Percentiles rank a stretch among this genome's conserved stretches.
phyloP scores from a whole-genome alignment of 2,888 invertebrate genomes.

The Chymomyza amoena region DNA sequence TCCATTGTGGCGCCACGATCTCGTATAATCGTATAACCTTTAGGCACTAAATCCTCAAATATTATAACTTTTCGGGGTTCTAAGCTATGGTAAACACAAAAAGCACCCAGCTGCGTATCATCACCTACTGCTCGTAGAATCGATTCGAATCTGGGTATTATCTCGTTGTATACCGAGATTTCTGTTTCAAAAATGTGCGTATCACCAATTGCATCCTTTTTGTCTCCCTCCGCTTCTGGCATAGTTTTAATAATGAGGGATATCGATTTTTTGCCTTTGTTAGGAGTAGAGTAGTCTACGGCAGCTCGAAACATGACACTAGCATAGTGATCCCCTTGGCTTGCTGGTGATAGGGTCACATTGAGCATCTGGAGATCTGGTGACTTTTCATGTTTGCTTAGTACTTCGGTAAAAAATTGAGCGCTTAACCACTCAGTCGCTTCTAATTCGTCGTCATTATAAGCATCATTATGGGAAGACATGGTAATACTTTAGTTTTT shows the following conservation, averaged over 20 bases:
- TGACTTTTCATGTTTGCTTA: conserved; percentile 37
- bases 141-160: conserved; percentile 63
- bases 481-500: conserved; percentile 18
- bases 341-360: conserved; percentile 45
- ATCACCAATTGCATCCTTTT: conserved; percentile 56
- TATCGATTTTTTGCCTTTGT: conserved; percentile 24
- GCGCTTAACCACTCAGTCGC: conserved; percentile 58
- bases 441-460: conserved; percentile 50
- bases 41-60: conserved; percentile 59
- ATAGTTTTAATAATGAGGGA: conserved; percentile 66
- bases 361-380: conserved; percentile 36
- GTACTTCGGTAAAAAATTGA: conserved; percentile 49
- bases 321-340: conserved; percentile 57
- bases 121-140: conserved; percentile 54
- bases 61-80: conserved; percentile 45
- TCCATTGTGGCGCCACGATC: conserved; percentile 60
- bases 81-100: conserved; percentile 44
- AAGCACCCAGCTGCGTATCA: conserved; percentile 33
- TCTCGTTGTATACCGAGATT: conserved; percentile 64
- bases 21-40: conserved; percentile 47
- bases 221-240: conserved; percentile 61
- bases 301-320: conserved; percentile 48
- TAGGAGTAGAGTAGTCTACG: not conserved
- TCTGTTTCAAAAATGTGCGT: conserved; percentile 61
- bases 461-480: conserved; percentile 18